Evolutionary conservation across 2,113 vertebrate species (phyloP), one percentile per base, ranked within the genome.

Genomic region (Eublepharis macularius): DNA sequence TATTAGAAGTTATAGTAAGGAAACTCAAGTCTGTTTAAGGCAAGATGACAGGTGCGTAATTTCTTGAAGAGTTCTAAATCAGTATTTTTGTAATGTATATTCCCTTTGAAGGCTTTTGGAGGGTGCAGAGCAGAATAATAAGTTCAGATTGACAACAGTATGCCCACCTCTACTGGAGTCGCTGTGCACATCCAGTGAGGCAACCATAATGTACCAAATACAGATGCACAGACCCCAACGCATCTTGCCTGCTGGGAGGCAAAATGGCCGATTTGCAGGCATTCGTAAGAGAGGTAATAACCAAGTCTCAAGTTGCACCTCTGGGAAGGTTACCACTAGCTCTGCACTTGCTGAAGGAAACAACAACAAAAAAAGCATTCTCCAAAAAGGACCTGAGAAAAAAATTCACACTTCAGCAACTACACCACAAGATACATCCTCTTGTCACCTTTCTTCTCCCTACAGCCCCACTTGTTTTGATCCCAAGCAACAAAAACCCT

Each of bases 261-360:
- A 88, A 88, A 79, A 54, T 90, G 75, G 77, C 49, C 85, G 41
- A 49, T 74, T 3, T 16, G 60, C 85, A 85, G 69, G 79, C 76
- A 54, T 41, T 0, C 26, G 65, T 39, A 0, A 57, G 1, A 85
- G 3, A 21, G 0, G 0, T 3, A n/a, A n/a, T 32, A 77, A 75
- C 76, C 54, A 54, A 77, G 45, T 41, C 73, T 21, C 63, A 6
- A 63, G 24, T 85, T 51, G 80, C 54, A 84, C 36, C 72, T 72
- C 76, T 29, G 39, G 57, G 34, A 26, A 45, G 17, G 72, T 4
- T 29, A 51, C 51, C 73, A 14, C 26, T 43, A 26, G 60, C 24
- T 0, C 0, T 47, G 85, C 17, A 54, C 43, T 63, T 82, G 73
- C 0, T 65, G 66, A 70, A 0, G 0, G 82, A 86, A 36, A 47